Base-by-base conservation (phyloP, 2,888 invertebrate species). In the Pecten maximus region DNA sequence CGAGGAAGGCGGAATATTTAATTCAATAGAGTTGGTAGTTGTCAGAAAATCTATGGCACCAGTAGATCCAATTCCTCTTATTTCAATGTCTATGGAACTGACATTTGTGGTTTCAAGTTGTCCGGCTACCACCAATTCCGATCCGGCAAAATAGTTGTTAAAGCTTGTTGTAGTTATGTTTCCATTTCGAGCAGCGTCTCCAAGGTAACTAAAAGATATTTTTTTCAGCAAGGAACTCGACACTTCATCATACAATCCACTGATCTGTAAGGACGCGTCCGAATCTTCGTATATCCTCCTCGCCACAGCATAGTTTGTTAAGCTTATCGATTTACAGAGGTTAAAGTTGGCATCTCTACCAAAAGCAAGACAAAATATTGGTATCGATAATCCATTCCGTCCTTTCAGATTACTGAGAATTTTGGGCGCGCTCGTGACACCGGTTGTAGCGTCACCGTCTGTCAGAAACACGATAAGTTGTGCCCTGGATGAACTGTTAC, bases 201-300 rank as follows among this genome's bases (percentile, higher is more conserved):
- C 95, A 12, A 96, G 90, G 96, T 98, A 98, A 2, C 97, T 97
- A 96, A 98, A 98, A 23, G 97, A 97, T 91, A 98, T 97, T 94
- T 98, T 97, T 0, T 97, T 97, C 89, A 98, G 97, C 12, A 98
- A 97, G 0, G 98, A 98, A 2, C 98, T 98, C 0, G 98, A 97
- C 91, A 98, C 98, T 96, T 98, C 97, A 86, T 95, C 94, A 93
- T 97, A 97, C 93, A 97, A 98, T 95, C 98, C 97, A 88, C 97
- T 97, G 88, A 98, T 97, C 96, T 98, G 98, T 89, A 98, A 96
- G 91, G 97, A 97, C 0, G 98, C 98, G 96, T 98, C 98, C 0
- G 98, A 97, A n/a, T 97, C 98, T 96, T 98, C 98, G 96, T 98
- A 98, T 93, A 98, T 98, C 96, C 98, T 98, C 2, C 98, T 97